Conservation (phyloP, 2,797 vertebrate genomes). For the Sebastes aleutianus region DNA sequence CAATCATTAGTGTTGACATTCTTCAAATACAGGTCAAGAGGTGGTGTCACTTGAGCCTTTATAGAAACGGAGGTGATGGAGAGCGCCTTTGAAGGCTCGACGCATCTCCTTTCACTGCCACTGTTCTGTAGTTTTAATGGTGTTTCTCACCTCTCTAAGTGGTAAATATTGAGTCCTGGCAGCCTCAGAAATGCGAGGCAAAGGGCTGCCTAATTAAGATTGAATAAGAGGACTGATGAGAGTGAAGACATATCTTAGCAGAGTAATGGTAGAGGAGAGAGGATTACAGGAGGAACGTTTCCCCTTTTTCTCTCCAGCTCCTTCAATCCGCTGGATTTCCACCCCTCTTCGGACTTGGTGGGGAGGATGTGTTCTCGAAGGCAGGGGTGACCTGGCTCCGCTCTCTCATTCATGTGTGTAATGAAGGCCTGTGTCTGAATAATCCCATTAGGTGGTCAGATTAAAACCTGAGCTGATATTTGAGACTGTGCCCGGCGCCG, state of each 20-base stretch:
- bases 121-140: slow-evolving; percentile 10
- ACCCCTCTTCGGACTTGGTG: slow-evolving; percentile 45
- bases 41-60: slow-evolving; percentile 51
- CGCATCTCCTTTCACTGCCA: slow-evolving; percentile 33
- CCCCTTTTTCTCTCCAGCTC: slow-evolving; percentile 22
- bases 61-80: slow-evolving; percentile 19
- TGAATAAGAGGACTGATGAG: slow-evolving; percentile 41
- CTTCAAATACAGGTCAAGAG: slow-evolving; percentile 27
- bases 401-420: slow-evolving; percentile 81
- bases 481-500: slow-evolving; percentile 70
- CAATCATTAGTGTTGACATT: slow-evolving; percentile 10
- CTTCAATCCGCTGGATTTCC: slow-evolving; percentile 57
- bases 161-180: slow-evolving; percentile 13
- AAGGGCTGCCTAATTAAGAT: slow-evolving; percentile 58
- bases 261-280: slow-evolving; percentile 55
- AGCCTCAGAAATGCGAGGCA: slow-evolving; percentile 16
- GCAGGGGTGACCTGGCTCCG: slow-evolving; percentile 71
- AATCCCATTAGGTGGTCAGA: slow-evolving; percentile 84
- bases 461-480: slow-evolving; percentile 83
- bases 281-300: slow-evolving; percentile 60
- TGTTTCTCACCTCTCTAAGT: slow-evolving; percentile 22
- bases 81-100: slow-evolving; percentile 22
- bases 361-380: slow-evolving; percentile 57
- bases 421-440: slow-evolving; percentile 82
- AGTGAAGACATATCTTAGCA: slow-evolving; percentile 32